These are phyloP conservation scores for Margaritifera margaritifera DNA, from an alignment of 2,888 invertebrate species.

Conservation along the genomic window DNA sequence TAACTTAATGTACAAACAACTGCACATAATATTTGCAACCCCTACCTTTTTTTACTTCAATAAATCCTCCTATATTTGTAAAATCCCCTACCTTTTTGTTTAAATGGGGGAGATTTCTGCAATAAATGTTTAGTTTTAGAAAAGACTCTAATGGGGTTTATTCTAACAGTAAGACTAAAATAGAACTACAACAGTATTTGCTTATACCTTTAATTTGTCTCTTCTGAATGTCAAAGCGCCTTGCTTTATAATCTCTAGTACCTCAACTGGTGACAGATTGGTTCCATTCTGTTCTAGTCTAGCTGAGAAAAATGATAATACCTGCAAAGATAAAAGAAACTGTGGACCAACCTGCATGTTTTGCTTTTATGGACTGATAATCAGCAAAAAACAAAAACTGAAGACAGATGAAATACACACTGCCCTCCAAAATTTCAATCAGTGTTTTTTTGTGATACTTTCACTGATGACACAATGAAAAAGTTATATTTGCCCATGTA, in stretches of 20 bases:
- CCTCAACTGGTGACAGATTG: constrained; percentile 89
- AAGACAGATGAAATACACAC: no score
- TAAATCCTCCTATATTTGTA: no score
- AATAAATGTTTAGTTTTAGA: neutral
- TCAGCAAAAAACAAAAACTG: no score
- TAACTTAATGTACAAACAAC: no score
- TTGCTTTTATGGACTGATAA: no score
- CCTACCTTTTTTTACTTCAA: no score
- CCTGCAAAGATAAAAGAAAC: constrained; percentile 70
- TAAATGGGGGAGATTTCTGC: neutral
- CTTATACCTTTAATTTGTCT: constrained; percentile 88
- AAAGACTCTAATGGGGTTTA: neutral
- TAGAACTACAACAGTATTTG: neutral
- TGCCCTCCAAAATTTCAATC: no score
- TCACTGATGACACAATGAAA: no score
- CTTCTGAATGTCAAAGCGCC: constrained; percentile 95
- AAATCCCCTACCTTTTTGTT: neutral
- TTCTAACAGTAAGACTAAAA: neutral
- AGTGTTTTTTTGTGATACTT: no score
- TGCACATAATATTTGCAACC: no score
- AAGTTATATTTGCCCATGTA: no score
- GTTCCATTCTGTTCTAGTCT: constrained; percentile 76
- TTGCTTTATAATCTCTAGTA: constrained; percentile 89
- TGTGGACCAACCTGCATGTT: no score
- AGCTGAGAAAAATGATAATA: constrained; percentile 82